Conservation (phyloP, 2,113 vertebrate genomes). For the Mormyrus lacerda region DNA sequence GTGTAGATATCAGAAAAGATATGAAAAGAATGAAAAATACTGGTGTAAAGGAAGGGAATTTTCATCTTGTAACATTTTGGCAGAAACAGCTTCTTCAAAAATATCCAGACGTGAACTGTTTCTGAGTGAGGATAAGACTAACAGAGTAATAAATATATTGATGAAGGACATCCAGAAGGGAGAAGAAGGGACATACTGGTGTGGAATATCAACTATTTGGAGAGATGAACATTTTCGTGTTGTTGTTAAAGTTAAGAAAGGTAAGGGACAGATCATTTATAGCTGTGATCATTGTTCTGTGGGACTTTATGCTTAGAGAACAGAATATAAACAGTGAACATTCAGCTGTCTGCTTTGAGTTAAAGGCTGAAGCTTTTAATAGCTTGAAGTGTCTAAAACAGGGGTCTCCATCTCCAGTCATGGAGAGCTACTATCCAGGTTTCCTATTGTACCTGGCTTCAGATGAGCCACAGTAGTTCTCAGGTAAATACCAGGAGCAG, state of each 20-base stretch:
- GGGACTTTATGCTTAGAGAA: neutral
- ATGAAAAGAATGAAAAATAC: neutral
- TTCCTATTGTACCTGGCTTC: no score
- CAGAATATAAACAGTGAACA: neutral
- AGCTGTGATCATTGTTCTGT: neutral
- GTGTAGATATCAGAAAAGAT: neutral
- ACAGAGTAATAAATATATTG: neutral
- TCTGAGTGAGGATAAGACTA: neutral
- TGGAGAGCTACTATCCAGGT: no score
- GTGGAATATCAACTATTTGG: neutral
- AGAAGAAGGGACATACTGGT: conserved; percentile 6
- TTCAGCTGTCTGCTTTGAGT: no score
- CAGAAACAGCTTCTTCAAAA: neutral
- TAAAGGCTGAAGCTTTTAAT: no score
- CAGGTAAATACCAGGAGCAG: no score
- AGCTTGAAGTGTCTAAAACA: no score
- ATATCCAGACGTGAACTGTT: neutral
- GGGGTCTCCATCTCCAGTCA: no score
- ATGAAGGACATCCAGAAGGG: neutral
- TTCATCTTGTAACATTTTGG: no score
- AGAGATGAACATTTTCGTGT: neutral
- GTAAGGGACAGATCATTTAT: neutral
- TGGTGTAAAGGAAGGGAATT: neutral
- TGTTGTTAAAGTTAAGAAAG: conserved; percentile 1
- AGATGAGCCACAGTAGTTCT: no score